Percentiles rank a stretch among this genome's conserved stretches.
Evolutionary conservation across 2,113 vertebrate genomes (phyloP).

Genomic region (Formicarius rufipectus): DNA sequence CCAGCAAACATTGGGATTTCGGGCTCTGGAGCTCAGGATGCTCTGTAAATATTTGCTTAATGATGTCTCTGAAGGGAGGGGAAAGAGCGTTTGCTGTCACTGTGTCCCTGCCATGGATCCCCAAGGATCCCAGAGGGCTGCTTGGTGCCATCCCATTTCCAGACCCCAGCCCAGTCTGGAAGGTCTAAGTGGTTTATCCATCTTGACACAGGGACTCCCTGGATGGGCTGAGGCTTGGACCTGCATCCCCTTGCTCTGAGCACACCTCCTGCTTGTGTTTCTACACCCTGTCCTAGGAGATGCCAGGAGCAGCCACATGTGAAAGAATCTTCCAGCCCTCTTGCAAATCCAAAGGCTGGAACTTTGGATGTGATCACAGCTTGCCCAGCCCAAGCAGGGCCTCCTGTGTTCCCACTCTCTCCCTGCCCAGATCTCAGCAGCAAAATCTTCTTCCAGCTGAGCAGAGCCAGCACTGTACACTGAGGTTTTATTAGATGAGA

Average conservation of each 20-base stretch:
- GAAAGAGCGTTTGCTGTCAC: neutral
- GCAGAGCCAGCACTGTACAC: neutral
- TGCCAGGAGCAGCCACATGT: neutral
- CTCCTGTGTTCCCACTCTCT: neutral
- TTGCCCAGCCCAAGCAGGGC: neutral
- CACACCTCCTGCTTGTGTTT: neutral
- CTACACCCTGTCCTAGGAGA: neutral
- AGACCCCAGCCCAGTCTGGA: neutral
- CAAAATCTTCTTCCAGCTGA: neutral
- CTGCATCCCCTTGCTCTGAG: neutral
- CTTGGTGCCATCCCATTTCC: neutral
- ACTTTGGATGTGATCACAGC: fast-evolving
- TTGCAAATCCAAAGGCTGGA: no score
- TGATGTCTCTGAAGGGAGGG: constrained; percentile 8
- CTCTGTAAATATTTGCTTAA: neutral
- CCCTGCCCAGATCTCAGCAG: neutral
- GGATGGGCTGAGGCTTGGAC: neutral
- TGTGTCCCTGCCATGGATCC: neutral
- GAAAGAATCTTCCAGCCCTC: neutral
- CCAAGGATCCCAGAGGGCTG: neutral
- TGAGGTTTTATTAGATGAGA: constrained; percentile 11
- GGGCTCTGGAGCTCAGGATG: neutral
- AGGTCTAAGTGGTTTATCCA: neutral
- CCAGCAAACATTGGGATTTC: neutral
- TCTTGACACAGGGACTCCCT: constrained; percentile 4